Percentiles rank a stretch among this genome's conserved stretches.
Conservation (phyloP, 2,888 invertebrate species). For the Spatulosminthurus flaviceps region DNA sequence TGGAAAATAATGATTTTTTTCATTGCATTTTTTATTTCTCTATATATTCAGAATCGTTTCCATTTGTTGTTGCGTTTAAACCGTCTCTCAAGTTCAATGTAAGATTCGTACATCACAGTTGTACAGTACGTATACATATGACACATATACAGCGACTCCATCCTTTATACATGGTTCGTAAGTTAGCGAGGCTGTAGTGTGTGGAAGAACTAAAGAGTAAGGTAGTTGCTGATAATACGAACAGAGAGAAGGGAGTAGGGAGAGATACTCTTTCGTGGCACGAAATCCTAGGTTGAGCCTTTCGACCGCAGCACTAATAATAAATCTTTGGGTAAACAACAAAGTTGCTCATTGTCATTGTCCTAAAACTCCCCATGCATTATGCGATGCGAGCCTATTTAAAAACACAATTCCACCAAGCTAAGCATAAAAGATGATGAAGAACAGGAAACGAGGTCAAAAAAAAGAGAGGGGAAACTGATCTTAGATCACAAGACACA, state of each 20-base stretch:
- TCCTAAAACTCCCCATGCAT: constrained; percentile 48
- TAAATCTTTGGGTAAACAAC: constrained; percentile 42
- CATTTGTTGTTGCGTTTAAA: too few species aligned
- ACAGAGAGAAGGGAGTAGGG: background rate
- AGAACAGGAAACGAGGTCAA: constrained; percentile 55
- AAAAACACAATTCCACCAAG: constrained; percentile 50
- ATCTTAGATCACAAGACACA: constrained; percentile 31
- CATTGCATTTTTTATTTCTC: too few species aligned
- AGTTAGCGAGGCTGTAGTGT: too few species aligned
- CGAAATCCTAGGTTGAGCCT: background rate
- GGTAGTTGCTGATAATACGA: too few species aligned
- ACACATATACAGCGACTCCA: too few species aligned
- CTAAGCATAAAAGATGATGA: constrained; percentile 55
- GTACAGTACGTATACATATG: too few species aligned
- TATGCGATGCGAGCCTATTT: constrained; percentile 47
- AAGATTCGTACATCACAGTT: too few species aligned
- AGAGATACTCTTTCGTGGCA: background rate
- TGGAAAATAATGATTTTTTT: too few species aligned
- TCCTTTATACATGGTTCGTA: too few species aligned
- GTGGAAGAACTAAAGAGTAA: too few species aligned
- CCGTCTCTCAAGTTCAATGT: too few species aligned
- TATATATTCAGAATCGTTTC: too few species aligned
- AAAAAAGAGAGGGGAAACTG: constrained; percentile 42
- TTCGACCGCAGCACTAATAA: constrained; percentile 18
- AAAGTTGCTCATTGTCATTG: constrained; percentile 48